Conservation (phyloP, 2,113 vertebrate genomes). For the Otocyon megalotis region DNA sequence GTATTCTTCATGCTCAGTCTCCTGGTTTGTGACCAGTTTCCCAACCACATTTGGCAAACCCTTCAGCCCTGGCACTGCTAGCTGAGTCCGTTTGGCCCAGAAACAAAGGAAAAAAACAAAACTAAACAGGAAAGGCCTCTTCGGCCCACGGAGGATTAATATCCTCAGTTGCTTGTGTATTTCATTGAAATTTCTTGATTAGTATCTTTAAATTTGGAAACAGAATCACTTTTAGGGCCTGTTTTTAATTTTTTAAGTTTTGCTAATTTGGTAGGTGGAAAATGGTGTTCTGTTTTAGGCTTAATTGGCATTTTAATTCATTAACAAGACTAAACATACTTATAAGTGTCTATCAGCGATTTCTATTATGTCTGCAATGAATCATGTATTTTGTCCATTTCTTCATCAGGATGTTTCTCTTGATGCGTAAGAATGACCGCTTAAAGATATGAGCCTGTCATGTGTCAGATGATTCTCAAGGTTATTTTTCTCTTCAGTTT, state of each 20-base stretch:
- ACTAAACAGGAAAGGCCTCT: not conserved
- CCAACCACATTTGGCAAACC: not conserved
- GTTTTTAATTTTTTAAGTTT: not conserved
- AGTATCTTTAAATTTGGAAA: not conserved
- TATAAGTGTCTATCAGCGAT: not conserved
- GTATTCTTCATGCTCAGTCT: not conserved
- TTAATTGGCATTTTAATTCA: not conserved
- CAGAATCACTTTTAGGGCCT: not conserved
- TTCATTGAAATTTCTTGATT: not conserved
- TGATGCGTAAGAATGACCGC: not conserved
- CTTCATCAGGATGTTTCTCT: not conserved
- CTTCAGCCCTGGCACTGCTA: not conserved
- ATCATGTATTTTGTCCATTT: not conserved
- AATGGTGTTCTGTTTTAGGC: not conserved
- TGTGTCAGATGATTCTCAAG: not conserved
- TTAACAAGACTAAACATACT: not conserved
- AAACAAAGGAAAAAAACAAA: not conserved
- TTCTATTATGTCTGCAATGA: not conserved
- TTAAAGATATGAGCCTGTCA: not conserved
- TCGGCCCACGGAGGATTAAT: not conserved
- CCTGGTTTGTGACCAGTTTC: not conserved
- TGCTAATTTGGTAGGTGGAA: not conserved
- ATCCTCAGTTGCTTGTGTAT: not conserved
- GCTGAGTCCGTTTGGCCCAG: not conserved
- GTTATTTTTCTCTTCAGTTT: not conserved